Percentiles rank a stretch among this genome's conserved stretches.
phyloP scores from a whole-genome alignment of 2,113 vertebrate species.

The Spea multiplicata region DNA sequence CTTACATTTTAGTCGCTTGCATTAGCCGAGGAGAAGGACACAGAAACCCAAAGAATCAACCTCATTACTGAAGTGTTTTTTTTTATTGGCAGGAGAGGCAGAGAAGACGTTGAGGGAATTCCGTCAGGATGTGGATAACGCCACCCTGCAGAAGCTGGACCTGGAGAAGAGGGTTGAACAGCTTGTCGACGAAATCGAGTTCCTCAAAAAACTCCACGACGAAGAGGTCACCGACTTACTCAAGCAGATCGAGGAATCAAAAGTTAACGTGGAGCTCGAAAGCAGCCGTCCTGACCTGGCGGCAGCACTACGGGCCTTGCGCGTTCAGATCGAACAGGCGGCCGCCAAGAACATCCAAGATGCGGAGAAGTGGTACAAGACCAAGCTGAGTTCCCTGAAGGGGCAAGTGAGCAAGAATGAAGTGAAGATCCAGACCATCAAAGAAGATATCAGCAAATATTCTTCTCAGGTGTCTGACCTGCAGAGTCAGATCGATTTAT shows the following conservation, averaged over 20 bases:
- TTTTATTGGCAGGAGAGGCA: slow-evolving; percentile 64
- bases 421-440: slow-evolving; percentile 9
- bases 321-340: slow-evolving; percentile 83
- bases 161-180: slow-evolving; percentile 83
- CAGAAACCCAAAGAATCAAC: too few relatives aligned
- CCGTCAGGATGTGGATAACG: slow-evolving; percentile 84
- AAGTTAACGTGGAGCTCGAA: slow-evolving; percentile 80
- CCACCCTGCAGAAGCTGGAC: slow-evolving; percentile 80
- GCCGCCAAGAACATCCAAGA: slow-evolving; percentile 85
- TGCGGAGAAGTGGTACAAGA: slow-evolving; percentile 88
- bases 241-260: slow-evolving; percentile 77
- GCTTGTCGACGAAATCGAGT: slow-evolving; percentile 86
- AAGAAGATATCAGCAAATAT: slow-evolving; percentile 22
- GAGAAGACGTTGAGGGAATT: slow-evolving; percentile 66
- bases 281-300: slow-evolving; percentile 84
- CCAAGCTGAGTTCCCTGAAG: slow-evolving; percentile 72
- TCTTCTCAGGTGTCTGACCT: not conserved
- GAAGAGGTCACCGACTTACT: slow-evolving; percentile 86
- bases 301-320: slow-evolving; percentile 81
- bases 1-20: too few relatives aligned
- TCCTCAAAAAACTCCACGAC: slow-evolving; percentile 85
- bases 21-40: too few relatives aligned
- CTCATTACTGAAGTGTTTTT: not conserved
- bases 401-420: slow-evolving; percentile 31
- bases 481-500: not conserved